phyloP scores from a whole-genome alignment of 2,113 vertebrate species.

The Chamaetylas fuelleborni region DNA sequence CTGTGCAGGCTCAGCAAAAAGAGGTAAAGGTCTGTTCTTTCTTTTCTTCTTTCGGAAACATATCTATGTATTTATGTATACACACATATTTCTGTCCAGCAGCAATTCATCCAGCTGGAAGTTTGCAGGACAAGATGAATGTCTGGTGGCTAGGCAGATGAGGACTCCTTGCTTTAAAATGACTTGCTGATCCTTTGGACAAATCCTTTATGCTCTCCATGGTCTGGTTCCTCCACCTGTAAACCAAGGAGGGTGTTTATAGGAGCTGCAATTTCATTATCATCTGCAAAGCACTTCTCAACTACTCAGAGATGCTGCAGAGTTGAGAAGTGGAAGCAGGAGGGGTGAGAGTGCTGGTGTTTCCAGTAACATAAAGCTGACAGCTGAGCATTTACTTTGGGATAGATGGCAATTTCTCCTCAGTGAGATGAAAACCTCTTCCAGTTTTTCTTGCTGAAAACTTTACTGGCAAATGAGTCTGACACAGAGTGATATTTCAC shows the following conservation, averaged over 20 bases:
- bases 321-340: neutral
- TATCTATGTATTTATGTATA: neutral
- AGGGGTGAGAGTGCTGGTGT: neutral
- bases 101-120: neutral
- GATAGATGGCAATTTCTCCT: neutral
- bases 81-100: neutral
- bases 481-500: neutral
- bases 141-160: neutral
- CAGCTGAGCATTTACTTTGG: neutral
- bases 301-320: neutral
- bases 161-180: neutral
- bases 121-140: neutral
- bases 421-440: neutral
- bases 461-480: neutral
- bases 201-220: neutral
- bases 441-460: neutral
- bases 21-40: constrained; percentile 42
- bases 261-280: neutral
- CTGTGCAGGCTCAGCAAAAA: constrained; percentile 33
- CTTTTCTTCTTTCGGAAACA: neutral
- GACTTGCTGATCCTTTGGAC: neutral
- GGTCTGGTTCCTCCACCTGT: neutral
- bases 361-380: neutral
- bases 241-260: neutral
- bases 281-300: neutral